Evolutionary conservation across 2,888 invertebrate species (phyloP).

Genomic region (Drosophila lacicola): DNA sequence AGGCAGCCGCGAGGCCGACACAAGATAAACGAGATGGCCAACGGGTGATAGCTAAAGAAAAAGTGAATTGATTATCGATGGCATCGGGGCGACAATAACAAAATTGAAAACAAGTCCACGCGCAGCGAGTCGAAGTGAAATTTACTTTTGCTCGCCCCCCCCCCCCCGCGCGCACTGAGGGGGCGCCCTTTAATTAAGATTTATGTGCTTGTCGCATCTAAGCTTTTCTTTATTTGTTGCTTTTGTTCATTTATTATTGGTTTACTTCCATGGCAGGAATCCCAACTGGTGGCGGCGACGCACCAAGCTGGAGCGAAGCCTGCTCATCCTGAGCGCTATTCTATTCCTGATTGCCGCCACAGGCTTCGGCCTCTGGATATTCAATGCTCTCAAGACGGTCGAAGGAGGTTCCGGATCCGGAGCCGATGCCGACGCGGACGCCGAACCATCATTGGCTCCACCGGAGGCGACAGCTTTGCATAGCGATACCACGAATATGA

Average conservation of each 20-base stretch:
- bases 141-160: conserved; percentile 33
- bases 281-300: conserved; percentile 93
- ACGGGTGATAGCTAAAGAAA: conserved; percentile 34
- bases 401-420: not conserved
- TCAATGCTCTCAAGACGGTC: conserved; percentile 81
- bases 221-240: conserved; percentile 6
- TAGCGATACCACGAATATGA: conserved; percentile 60
- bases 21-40: conserved; percentile 51
- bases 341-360: conserved; percentile 88
- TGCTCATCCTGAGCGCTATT: conserved; percentile 87
- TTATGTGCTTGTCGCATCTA: conserved; percentile 30
- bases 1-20: conserved; percentile 23
- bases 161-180: conserved; percentile 4
- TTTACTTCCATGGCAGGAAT: conserved; percentile 86
- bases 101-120: conserved; percentile 25
- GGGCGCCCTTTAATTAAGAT: conserved; percentile 43
- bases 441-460: conserved; percentile 5
- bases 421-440: not conserved
- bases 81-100: conserved; percentile 8
- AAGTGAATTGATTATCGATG: conserved; percentile 53
- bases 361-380: conserved; percentile 85
- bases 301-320: conserved; percentile 89
- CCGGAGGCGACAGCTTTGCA: conserved; percentile 78
- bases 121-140: conserved; percentile 43
- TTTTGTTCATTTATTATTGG: not conserved